Percentiles rank a stretch among this genome's conserved stretches.
These are phyloP conservation scores for Trachops cirrhosus DNA, from an alignment of 2,797 vertebrate species.

Conservation along the genomic window DNA sequence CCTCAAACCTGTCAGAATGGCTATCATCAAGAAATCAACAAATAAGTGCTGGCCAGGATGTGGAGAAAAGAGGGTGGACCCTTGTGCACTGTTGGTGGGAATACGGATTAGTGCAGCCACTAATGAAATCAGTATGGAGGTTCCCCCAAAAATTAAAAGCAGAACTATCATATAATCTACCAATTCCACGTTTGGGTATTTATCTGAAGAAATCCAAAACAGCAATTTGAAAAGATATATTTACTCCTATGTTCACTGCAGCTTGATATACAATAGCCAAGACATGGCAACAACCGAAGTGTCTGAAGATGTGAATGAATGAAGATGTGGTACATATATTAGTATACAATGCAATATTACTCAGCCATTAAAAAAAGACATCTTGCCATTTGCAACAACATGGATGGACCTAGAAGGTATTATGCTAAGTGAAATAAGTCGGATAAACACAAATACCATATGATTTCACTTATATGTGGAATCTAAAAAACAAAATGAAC, in stretches of 20 bases:
- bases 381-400: not conserved
- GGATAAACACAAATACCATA: not conserved
- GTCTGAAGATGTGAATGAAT: too few species aligned
- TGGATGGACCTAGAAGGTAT: not conserved
- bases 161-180: not conserved
- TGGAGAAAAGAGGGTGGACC: not conserved
- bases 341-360: not conserved
- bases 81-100: not conserved
- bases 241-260: not conserved
- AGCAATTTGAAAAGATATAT: not conserved
- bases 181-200: not conserved
- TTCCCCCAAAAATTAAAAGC: not conserved
- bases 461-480: not conserved
- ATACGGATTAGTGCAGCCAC: not conserved
- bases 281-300: not conserved
- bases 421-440: not conserved
- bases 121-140: not conserved
- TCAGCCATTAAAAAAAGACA: not conserved
- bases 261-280: not conserved
- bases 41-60: not conserved
- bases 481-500: not conserved
- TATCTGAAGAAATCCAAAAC: not conserved
- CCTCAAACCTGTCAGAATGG: not conserved
- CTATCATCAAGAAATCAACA: not conserved
- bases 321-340: not conserved